A percentile compares a stretch with the other conserved stretches of the same genome.
Evolutionary conservation across 2,113 vertebrate genomes (phyloP).

Genomic region (Lampris incognitus): DNA sequence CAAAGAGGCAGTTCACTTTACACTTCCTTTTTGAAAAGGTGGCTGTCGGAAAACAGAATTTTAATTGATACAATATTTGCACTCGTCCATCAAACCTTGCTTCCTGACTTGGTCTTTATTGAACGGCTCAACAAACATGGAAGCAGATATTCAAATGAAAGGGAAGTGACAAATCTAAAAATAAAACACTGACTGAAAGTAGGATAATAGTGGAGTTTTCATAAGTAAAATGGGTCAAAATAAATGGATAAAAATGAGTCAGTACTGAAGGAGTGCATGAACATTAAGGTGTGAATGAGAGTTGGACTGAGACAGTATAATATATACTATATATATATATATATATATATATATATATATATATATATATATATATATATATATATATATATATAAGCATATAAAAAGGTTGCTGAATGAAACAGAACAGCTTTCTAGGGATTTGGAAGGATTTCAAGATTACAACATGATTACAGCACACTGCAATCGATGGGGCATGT

Average conservation of each 20-base stretch:
- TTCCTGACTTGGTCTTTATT: neutral
- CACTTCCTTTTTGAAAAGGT: neutral
- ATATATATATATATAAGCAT: neutral
- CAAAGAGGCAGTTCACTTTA: too few relatives aligned
- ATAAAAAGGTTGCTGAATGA: slow-evolving; percentile 2
- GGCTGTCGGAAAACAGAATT: too few relatives aligned
- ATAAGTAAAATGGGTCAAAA: too few relatives aligned
- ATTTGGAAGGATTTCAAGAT: slow-evolving; percentile 82
- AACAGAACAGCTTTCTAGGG: slow-evolving; percentile 68
- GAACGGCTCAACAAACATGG: neutral
- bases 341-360: neutral
- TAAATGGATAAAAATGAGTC: neutral
- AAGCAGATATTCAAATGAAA: neutral
- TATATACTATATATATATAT: neutral
- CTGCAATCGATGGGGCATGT: slow-evolving; percentile 47
- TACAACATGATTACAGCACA: slow-evolving; percentile 67
- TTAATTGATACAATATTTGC: neutral
- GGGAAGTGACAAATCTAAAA: too few relatives aligned
- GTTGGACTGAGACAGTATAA: neutral
- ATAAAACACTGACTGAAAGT: neutral
- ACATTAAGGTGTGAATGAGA: neutral
- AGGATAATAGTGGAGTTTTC: too few relatives aligned
- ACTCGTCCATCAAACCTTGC: neutral
- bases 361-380: slow-evolving; percentile 1
- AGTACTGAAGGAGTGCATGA: neutral